phyloP scores from a whole-genome alignment of 2,797 vertebrate genomes.

The Mareca penelope region DNA sequence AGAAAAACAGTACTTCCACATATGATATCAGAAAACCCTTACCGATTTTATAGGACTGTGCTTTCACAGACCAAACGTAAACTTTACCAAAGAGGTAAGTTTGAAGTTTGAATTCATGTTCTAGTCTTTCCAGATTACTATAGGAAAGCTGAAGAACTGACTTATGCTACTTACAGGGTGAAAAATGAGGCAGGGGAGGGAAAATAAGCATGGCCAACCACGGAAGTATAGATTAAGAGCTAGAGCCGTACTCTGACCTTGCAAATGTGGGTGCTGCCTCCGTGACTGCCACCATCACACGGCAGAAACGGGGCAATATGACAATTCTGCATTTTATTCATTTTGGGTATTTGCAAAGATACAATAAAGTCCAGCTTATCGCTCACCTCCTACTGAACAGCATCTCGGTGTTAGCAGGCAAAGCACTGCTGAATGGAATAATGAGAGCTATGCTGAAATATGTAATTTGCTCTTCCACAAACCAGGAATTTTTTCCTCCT shows the following conservation, averaged over 20 bases:
- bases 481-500: background rate
- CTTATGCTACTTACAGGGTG: accelerated
- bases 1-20: background rate
- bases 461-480: background rate
- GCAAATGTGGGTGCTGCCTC: background rate
- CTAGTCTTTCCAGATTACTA: background rate
- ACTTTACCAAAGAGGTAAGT: background rate
- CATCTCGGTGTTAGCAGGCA: background rate
- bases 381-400: background rate
- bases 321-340: background rate
- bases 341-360: background rate
- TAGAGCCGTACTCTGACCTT: background rate
- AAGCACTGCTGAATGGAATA: background rate
- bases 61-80: background rate
- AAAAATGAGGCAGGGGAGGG: background rate
- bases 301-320: background rate
- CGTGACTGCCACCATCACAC: background rate
- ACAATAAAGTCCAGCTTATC: background rate
- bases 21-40: background rate
- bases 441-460: background rate
- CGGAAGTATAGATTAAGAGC: background rate
- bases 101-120: background rate
- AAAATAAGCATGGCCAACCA: background rate
- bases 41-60: background rate
- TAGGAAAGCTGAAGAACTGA: background rate